Evolutionary conservation across 2,888 invertebrate genomes (phyloP).

Genomic region (Epirrita christyi): DNA sequence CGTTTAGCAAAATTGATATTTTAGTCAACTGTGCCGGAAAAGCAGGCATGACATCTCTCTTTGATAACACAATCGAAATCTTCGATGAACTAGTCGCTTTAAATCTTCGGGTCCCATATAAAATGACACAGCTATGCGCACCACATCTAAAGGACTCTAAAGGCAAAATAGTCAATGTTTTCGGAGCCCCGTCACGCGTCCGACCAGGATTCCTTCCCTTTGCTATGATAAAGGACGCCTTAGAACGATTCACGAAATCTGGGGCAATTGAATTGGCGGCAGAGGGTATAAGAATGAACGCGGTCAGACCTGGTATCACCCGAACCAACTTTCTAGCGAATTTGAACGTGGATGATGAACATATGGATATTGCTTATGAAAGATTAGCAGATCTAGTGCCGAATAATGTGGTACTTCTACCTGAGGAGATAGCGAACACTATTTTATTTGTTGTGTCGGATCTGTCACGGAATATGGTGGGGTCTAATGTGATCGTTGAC

Average conservation of each 20-base stretch:
- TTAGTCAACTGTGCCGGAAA: constrained; percentile 65
- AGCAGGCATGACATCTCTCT: constrained; percentile 54
- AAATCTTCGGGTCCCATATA: constrained; percentile 63
- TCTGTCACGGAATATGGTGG: constrained; percentile 56
- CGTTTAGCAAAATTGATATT: constrained; percentile 56
- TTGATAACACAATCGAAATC: constrained; percentile 57
- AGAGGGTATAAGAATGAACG: constrained; percentile 66
- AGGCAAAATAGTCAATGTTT: constrained; percentile 64
- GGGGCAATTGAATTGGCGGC: constrained; percentile 60
- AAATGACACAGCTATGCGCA: constrained; percentile 58
- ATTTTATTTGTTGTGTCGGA: constrained; percentile 62
- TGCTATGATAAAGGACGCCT: constrained; percentile 58
- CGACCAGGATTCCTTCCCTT: constrained; percentile 61
- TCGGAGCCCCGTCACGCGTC: constrained; percentile 52
- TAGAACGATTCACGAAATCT: constrained; percentile 61
- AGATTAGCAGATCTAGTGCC: constrained; percentile 52
- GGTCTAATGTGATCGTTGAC: constrained; percentile 55
- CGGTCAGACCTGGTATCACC: constrained; percentile 63
- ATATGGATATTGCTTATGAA: constrained; percentile 52
- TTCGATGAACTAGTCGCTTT: constrained; percentile 62
- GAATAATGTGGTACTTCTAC: constrained; percentile 56
- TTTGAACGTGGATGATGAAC: constrained; percentile 56
- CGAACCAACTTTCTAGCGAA: constrained; percentile 63
- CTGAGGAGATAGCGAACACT: constrained; percentile 64
- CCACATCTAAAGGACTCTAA: constrained; percentile 59